These are phyloP conservation scores for Megatriorchis doriae DNA, from an alignment of 2,113 vertebrate genomes.

Conservation along the genomic window DNA sequence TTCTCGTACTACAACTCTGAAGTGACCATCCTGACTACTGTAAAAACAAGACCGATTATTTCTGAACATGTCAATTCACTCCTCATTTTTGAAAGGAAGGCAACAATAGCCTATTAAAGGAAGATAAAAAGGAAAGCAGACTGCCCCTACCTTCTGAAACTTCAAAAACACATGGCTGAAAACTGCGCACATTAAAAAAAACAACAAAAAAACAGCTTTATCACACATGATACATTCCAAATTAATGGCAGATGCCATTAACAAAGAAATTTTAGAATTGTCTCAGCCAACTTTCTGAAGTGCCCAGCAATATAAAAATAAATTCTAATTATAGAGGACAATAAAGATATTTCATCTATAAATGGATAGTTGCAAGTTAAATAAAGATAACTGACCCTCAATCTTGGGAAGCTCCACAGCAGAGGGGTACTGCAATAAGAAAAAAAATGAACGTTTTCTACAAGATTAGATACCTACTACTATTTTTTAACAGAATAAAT, in stretches of 20 bases:
- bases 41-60: neutral
- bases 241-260: neutral
- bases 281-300: neutral
- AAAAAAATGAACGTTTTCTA: slow-evolving; percentile 10
- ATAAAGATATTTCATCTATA: neutral
- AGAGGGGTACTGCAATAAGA: slow-evolving; percentile 73
- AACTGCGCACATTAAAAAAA: neutral
- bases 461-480: neutral
- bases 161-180: neutral
- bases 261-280: neutral
- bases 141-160: neutral
- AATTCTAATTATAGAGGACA: neutral
- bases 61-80: neutral
- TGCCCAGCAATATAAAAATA: neutral
- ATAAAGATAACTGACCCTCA: slow-evolving; percentile 76
- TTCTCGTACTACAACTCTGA: neutral
- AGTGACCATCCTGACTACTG: neutral
- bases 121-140: neutral
- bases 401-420: slow-evolving; percentile 77
- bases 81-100: neutral
- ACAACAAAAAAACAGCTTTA: neutral
- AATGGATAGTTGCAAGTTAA: neutral
- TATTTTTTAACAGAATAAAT: neutral
- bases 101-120: neutral
- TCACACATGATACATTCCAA: neutral